phyloP scores from a whole-genome alignment of 2,797 vertebrate species.

The Muscicapa striata region DNA sequence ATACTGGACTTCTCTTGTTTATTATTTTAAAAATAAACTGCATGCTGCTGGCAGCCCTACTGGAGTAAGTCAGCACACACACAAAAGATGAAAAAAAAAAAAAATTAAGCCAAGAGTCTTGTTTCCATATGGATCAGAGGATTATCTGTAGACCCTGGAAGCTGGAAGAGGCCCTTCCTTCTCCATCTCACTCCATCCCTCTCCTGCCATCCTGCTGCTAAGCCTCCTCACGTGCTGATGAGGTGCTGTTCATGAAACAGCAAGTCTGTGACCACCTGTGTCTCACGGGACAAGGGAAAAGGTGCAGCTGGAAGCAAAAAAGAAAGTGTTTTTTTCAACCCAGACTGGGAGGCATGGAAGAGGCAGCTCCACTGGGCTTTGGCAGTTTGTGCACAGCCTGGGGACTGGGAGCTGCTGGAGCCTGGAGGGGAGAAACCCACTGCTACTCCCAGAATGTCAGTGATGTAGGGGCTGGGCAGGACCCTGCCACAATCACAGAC shows the following conservation, averaged over 20 bases:
- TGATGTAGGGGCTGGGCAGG: accelerated
- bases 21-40: conserved; percentile 55
- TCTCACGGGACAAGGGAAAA: neutral
- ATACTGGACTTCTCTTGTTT: conserved; percentile 26
- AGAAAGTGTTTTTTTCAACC: neutral
- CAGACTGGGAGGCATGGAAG: accelerated
- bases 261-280: neutral
- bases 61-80: neutral
- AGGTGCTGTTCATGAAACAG: neutral
- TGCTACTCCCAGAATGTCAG: accelerated
- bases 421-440: neutral
- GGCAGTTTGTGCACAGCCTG: neutral
- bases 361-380: neutral
- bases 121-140: neutral
- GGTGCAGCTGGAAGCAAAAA: neutral
- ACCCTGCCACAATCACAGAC: neutral
- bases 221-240: neutral
- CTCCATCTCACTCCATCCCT: neutral
- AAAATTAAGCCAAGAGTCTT: neutral
- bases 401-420: neutral
- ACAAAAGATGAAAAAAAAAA: conserved; percentile 5
- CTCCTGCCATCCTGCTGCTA: neutral
- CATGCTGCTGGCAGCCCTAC: conserved; percentile 6
- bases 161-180: neutral
- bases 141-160: neutral